These are phyloP conservation scores for Tetropium fuscum DNA, from an alignment of 2,888 invertebrate species.

Conservation along the genomic window DNA sequence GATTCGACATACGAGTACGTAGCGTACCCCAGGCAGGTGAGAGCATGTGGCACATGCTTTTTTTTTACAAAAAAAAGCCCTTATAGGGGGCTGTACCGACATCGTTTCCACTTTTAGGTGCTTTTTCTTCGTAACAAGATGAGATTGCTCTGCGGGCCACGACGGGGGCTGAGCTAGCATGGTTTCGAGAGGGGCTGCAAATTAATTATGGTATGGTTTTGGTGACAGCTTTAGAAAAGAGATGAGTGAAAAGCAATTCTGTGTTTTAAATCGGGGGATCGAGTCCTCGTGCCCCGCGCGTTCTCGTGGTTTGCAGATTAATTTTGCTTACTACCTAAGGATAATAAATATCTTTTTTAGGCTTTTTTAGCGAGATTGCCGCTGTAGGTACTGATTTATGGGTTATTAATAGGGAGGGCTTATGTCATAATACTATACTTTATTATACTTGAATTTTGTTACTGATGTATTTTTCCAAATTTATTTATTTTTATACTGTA, in stretches of 20 bases:
- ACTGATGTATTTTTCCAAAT: too few relatives aligned
- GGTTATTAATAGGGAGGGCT: conserved; percentile 1
- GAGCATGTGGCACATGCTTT: conserved; percentile 40
- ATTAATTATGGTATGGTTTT: conserved; percentile 5
- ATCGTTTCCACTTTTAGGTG: conserved; percentile 22
- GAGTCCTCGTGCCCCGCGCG: conserved; percentile 18
- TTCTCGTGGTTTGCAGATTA: conserved; percentile 10
- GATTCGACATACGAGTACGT: conserved; percentile 1
- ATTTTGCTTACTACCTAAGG: conserved; percentile 11
- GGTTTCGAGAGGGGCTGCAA: background rate
- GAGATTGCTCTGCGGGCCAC: conserved; percentile 4
- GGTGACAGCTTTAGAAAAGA: conserved; percentile 19
- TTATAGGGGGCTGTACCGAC: conserved; percentile 7
- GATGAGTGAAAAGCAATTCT: conserved; percentile 14
- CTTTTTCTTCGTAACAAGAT: conserved; percentile 7
- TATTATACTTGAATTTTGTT: too few relatives aligned
- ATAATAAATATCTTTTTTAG: conserved; percentile 13
- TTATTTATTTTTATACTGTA: too few relatives aligned
- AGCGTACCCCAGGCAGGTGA: conserved; percentile 38
- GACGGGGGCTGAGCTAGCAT: background rate
- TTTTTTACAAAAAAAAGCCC: conserved; percentile 27
- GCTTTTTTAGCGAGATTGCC: conserved; percentile 5
- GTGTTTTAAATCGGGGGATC: conserved; percentile 8
- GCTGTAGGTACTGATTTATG: conserved; percentile 3
- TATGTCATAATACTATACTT: background rate